A percentile compares a stretch with the other conserved stretches of the same genome.
Evolutionary conservation across 1,140 invertebrate genomes (phyloP).

Genomic region (Pygmarrhopalites habei): DNA sequence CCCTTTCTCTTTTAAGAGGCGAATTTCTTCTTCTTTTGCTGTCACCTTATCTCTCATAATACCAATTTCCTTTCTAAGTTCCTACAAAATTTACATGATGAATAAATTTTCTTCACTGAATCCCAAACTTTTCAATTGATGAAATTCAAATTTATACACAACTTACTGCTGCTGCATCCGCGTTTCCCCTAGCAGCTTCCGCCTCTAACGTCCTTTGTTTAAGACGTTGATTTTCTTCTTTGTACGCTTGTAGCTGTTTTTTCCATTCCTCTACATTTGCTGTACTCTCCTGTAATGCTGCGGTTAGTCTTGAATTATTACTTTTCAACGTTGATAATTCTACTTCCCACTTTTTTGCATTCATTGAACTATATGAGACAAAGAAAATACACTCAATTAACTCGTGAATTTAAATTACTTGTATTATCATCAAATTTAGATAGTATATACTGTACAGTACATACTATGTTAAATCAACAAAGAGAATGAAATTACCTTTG

Average conservation of each 20-base stretch:
- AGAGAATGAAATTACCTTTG: conserved; percentile 89
- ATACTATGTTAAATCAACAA: no score
- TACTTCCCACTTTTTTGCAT: conserved; percentile 97
- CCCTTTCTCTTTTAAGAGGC: conserved; percentile 32
- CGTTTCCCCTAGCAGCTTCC: conserved; percentile 59
- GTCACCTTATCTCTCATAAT: conserved; percentile 65
- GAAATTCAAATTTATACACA: no score
- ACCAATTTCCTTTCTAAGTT: conserved; percentile 53
- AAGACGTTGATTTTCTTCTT: conserved; percentile 87
- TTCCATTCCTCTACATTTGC: conserved; percentile 99
- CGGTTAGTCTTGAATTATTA: conserved; percentile 89
- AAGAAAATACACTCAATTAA: conserved; percentile 39
- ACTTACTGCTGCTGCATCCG: conserved; percentile 46
- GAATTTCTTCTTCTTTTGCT: conserved; percentile 68
- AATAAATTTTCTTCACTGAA: no score
- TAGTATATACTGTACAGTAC: background rate
- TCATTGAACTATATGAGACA: conserved; percentile 85
- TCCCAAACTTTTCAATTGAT: no score
- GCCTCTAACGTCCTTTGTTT: conserved; percentile 68
- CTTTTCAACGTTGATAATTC: conserved; percentile 92
- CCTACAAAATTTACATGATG: no score
- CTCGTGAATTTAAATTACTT: background rate
- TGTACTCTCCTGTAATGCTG: conserved; percentile 92
- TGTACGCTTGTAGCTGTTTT: conserved; percentile 85
- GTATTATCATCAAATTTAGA: background rate